These are phyloP conservation scores for Poliocrania exsul DNA, from an alignment of 2,797 vertebrate species.

Conservation along the genomic window DNA sequence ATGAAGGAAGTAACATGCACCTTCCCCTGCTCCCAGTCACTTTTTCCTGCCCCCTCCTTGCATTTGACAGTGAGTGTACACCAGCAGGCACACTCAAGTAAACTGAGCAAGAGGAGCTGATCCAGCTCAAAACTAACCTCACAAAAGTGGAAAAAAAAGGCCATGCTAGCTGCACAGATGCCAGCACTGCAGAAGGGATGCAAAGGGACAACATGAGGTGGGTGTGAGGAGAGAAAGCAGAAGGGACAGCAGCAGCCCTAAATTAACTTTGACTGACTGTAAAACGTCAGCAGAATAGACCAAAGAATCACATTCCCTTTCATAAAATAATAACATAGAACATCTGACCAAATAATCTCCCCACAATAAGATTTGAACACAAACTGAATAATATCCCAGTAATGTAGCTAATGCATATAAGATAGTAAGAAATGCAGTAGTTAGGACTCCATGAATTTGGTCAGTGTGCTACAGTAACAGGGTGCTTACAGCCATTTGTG, in stretches of 20 bases:
- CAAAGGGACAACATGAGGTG: neutral
- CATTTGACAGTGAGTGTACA: neutral
- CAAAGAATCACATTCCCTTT: neutral
- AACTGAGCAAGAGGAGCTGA: neutral
- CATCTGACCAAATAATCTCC: neutral
- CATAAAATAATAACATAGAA: neutral
- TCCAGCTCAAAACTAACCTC: neutral
- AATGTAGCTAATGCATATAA: neutral
- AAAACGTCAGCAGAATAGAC: neutral
- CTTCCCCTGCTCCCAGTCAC: neutral
- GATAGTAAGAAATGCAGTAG: neutral
- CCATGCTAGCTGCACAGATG: neutral
- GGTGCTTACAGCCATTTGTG: neutral
- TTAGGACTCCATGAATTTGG: neutral
- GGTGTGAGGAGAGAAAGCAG: neutral
- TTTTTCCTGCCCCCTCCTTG: neutral
- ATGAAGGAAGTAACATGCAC: neutral
- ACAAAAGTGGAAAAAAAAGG: neutral
- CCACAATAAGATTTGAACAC: neutral
- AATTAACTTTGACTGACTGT: neutral
- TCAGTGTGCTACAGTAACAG: neutral
- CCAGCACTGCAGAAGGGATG: neutral
- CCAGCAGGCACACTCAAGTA: neutral
- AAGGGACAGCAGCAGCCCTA: neutral
- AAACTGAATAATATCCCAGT: neutral